phyloP scores from a whole-genome alignment of 1,140 invertebrate genomes.

The Diabrotica virgifera region DNA sequence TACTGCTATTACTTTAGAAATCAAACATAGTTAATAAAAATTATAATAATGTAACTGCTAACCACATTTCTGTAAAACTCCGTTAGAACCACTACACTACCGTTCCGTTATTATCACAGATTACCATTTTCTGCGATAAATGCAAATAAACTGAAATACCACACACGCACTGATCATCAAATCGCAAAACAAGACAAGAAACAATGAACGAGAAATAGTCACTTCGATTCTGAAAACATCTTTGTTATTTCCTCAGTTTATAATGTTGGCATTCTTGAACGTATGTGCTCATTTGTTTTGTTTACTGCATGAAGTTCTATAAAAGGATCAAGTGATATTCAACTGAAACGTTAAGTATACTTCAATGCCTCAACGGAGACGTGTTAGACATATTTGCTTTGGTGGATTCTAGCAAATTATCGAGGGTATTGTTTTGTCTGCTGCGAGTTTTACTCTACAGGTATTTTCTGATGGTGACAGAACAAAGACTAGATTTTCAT shows the following conservation, averaged over 20 bases:
- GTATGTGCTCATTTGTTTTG: slow-evolving; percentile 2
- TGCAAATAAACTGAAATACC: neutral
- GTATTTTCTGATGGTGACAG: too few relatives aligned
- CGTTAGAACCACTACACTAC: too few relatives aligned
- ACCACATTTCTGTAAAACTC: too few relatives aligned
- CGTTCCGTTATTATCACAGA: too few relatives aligned
- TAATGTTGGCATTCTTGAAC: neutral
- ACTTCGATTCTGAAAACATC: neutral
- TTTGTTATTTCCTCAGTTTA: slow-evolving; percentile 1
- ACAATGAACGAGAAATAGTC: neutral
- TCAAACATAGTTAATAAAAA: too few relatives aligned
- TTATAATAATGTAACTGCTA: too few relatives aligned
- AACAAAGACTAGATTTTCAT: too few relatives aligned
- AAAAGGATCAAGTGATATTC: neutral
- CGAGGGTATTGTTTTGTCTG: too few relatives aligned
- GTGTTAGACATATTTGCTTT: neutral
- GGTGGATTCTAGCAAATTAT: neutral
- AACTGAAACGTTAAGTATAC: neutral
- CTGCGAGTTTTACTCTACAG: too few relatives aligned
- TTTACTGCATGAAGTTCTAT: neutral
- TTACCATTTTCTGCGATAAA: neutral
- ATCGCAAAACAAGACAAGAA: neutral
- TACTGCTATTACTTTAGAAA: too few relatives aligned
- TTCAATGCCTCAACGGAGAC: neutral
- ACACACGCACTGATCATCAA: neutral